Evolutionary conservation across 2,888 invertebrate genomes (phyloP), one percentile per base, ranked within the genome.

Genomic region (Yponomeuta cagnagella): DNA sequence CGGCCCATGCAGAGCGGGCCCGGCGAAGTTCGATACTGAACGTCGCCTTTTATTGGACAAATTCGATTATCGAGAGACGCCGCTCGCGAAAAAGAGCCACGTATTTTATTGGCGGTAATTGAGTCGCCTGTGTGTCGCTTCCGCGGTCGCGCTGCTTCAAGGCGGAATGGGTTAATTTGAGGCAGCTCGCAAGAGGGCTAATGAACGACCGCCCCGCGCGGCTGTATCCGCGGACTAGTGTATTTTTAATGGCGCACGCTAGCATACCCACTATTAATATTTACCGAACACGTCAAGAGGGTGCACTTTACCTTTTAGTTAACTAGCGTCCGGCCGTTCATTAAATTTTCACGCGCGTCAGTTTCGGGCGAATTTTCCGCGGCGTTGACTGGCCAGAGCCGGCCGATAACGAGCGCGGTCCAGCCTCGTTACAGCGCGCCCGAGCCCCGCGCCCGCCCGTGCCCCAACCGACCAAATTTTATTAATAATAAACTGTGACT

Each of bases 261-360:
- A 87, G 87, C 88, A 87, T 82, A 89, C 88, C 88, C 90, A 88
- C 90, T 91, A 90, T 92, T 90, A 91, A 91, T 92, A 91, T 92
- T 92, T 90, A 90, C 90, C 91, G 90, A 90, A 90, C 90, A 90
- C 91, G 91, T 91, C 90, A 91, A 92, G 92, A 91, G 92, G 91
- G 92, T 90, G 91, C 91, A 91, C 90, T 92, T 92, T 91, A 91
- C 92, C 92, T 92, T 92, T 91, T 91, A 92, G 91, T 90, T 90
- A 91, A 92, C 92, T 92, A 91, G 90, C 91, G 91, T 90, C 91
- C 91, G 89, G 90, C 89, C 88, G 92, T 92, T 92, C 92, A 92
- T 92, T 92, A 92, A 92, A 92, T 92, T 92, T 92, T 92, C 92
- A 92, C 92, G 92, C 91, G 92, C 91, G 91, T 91, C 92, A 90